Evolutionary conservation across 2,888 invertebrate species (phyloP), one percentile per base, ranked within the genome.

Genomic region (Cerastis leucographa): DNA sequence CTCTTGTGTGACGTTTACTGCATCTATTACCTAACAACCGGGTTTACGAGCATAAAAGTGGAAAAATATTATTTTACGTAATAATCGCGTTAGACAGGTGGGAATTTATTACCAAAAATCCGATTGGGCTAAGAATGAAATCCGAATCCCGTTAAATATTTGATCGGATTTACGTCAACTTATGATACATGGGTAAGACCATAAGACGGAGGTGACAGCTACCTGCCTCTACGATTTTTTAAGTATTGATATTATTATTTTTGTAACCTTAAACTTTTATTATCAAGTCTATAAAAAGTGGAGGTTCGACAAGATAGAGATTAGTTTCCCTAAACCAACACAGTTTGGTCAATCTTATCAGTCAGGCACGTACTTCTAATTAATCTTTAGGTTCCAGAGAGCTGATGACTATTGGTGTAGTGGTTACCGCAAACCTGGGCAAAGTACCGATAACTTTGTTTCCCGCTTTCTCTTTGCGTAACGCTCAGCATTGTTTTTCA

Each of bases 161-260:
- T 95, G 94, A 95, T 95, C 94, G 95, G 96, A 95, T 96, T 95
- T 95, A 91, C 91, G 96, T 96, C 96, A 93, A 89, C 88, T 90
- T 91, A 91, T 93, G 93, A 95, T 94, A 92, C 90, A 94, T 93
- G 91, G 90, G 87, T 90, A 86, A 85, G 86, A 19, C 54, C 14
- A 17, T 66, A 75, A 70, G 83, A 87, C 79, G 77, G 82, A 88
- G 80, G 85, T 88, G 88, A 87, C 89, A 86, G 71, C 77, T 88
- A 81, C 88, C 88, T 87, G 86, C 71, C 29, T 56, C 69, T 56
- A 70, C 29, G 22, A 56, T 59, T 70, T 83, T 76, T 85, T 78
- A 81, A 85, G 81, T 59, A 70, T 83, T 79, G 65, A 72, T 74
- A 17, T 72, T 66, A 76, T 82, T 72, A 70, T 64, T 74, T 73